phyloP scores from a whole-genome alignment of 2,797 vertebrate genomes.

The Erpetoichthys calabaricus region DNA sequence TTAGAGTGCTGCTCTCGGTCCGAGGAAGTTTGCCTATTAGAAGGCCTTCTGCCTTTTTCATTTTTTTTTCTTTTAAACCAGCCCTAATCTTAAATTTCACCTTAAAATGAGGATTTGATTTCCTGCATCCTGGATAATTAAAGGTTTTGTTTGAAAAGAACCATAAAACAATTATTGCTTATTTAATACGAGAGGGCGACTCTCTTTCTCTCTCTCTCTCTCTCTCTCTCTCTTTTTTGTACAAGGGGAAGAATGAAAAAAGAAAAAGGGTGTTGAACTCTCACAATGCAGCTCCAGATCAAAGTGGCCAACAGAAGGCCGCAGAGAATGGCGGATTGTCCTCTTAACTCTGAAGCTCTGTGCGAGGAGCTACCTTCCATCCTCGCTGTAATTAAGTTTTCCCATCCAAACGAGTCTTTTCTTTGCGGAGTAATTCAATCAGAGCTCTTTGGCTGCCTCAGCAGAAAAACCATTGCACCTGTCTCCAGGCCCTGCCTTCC shows the following conservation, averaged over 20 bases:
- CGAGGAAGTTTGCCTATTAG: background rate
- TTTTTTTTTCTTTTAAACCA: background rate
- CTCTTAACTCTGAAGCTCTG: conserved; percentile 22
- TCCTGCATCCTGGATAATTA: conserved; percentile 37
- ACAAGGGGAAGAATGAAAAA: conserved; percentile 10
- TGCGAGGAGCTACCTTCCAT: conserved; percentile 22
- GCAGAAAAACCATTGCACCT: conserved; percentile 24
- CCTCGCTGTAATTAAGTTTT: conserved; percentile 31
- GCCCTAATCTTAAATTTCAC: conserved; percentile 25
- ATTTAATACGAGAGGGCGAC: background rate
- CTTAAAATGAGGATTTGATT: conserved; percentile 26
- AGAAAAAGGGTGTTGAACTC: conserved; percentile 29
- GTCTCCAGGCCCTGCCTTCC: conserved; percentile 16
- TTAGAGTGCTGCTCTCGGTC: background rate
- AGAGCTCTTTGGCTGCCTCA: conserved; percentile 14
- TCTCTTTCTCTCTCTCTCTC: conserved; percentile 12
- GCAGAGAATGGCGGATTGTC: conserved; percentile 21
- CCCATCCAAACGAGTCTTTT: conserved; percentile 23
- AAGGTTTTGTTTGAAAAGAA: conserved; percentile 28
- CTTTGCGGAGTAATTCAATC: conserved; percentile 31
- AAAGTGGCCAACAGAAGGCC: conserved; percentile 36
- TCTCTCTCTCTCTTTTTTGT: conserved; percentile 4
- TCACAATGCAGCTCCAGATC: conserved; percentile 29
- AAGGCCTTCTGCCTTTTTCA: background rate
- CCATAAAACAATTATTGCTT: conserved; percentile 20